These are phyloP conservation scores for Cephus runcator DNA, from an alignment of 2,888 invertebrate genomes.

Conservation along the genomic window DNA sequence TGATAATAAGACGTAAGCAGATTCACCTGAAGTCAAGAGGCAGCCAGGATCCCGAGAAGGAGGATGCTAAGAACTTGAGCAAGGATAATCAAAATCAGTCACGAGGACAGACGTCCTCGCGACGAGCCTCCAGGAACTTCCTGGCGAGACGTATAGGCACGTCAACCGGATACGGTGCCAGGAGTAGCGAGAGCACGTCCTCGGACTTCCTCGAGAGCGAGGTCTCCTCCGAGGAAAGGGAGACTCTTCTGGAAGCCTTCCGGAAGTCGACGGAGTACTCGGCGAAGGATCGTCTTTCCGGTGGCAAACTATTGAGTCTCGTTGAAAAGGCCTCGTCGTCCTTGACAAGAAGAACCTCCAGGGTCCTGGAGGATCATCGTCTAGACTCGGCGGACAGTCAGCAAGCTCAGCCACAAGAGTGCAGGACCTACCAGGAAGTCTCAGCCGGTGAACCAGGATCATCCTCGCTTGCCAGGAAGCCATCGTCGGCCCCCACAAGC, in stretches of 20 bases:
- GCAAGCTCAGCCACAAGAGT: slow-evolving; percentile 26
- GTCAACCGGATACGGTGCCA: slow-evolving; percentile 8
- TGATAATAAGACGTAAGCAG: slow-evolving; percentile 56
- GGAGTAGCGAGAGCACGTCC: slow-evolving; percentile 41
- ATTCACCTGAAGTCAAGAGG: slow-evolving; percentile 34
- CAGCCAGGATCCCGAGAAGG: neutral
- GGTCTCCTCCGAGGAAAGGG: slow-evolving; percentile 51
- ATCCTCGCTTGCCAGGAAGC: neutral
- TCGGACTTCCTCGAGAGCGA: slow-evolving; percentile 54
- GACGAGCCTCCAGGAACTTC: neutral
- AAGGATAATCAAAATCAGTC: slow-evolving; percentile 10
- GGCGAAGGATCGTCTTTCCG: slow-evolving; percentile 15
- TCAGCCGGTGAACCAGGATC: slow-evolving; percentile 10
- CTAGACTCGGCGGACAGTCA: neutral
- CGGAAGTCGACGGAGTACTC: slow-evolving; percentile 11
- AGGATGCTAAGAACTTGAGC: slow-evolving; percentile 6
- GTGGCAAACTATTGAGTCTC: neutral
- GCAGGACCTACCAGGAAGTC: slow-evolving; percentile 20
- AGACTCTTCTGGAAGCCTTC: slow-evolving; percentile 46
- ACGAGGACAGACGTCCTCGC: neutral
- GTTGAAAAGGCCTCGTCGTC: neutral
- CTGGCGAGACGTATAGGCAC: slow-evolving; percentile 25
- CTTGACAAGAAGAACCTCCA: neutral
- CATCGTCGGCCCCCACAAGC: slow-evolving; percentile 31
- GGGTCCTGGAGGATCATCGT: neutral